These are phyloP conservation scores for Eurytoma adleriae DNA, from an alignment of 2,888 invertebrate species.

Conservation along the genomic window DNA sequence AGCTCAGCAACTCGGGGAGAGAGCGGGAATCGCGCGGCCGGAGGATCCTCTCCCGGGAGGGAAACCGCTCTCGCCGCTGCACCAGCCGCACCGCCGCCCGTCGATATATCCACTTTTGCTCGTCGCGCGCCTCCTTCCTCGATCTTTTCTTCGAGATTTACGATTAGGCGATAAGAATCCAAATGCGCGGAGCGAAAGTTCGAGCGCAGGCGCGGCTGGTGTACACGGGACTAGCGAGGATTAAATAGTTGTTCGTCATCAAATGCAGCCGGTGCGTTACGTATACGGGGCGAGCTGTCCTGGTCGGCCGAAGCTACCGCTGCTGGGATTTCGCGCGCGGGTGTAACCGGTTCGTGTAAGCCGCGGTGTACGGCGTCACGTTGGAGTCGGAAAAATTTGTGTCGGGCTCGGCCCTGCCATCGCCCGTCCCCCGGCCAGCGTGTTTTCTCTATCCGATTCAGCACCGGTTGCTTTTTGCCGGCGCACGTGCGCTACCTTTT, in stretches of 20 bases:
- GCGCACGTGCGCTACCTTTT: conserved; percentile 22
- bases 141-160: conserved; percentile 64
- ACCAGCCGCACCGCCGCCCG: neutral
- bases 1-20: conserved; percentile 11
- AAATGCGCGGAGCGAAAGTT: conserved; percentile 41
- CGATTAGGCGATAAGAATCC: conserved; percentile 66
- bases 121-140: neutral
- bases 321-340: neutral
- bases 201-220: neutral
- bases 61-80: conserved; percentile 1
- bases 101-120: neutral
- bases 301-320: neutral
- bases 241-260: conserved; percentile 72
- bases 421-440: too few relatives aligned
- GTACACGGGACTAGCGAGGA: conserved; percentile 54
- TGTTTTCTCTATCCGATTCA: too few relatives aligned
- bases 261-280: conserved; percentile 67
- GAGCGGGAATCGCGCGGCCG: neutral
- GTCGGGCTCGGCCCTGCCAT: too few relatives aligned
- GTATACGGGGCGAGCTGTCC: conserved; percentile 18
- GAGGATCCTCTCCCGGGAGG: conserved; percentile 2
- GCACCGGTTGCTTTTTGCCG: neutral
- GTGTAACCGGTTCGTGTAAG: too few relatives aligned
- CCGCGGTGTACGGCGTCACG: too few relatives aligned
- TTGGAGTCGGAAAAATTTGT: too few relatives aligned